Conservation (phyloP, 2,797 vertebrate species). For the Eulemur mongoz region DNA sequence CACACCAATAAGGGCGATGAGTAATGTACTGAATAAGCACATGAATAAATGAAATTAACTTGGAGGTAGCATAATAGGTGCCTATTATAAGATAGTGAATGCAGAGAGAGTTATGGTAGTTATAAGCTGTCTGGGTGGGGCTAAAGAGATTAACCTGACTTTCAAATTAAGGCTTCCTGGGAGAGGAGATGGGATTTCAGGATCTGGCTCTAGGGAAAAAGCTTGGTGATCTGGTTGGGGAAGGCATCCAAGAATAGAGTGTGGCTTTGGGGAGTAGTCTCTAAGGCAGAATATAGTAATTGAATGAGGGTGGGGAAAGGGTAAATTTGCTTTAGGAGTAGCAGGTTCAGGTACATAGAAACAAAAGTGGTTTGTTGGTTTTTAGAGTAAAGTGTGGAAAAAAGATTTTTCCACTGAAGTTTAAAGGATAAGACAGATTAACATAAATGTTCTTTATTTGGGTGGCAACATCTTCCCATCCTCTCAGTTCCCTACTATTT, state of each 20-base stretch:
- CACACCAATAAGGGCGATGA: background rate
- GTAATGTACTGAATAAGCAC: slow-evolving; percentile 33
- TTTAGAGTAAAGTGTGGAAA: slow-evolving; percentile 35
- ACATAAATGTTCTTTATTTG: background rate
- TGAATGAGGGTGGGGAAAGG: slow-evolving; percentile 5
- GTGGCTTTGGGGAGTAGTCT: slow-evolving; percentile 64
- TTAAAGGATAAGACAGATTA: background rate
- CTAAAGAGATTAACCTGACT: slow-evolving; percentile 54
- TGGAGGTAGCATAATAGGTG: slow-evolving; percentile 11
- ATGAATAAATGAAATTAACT: slow-evolving; percentile 52
- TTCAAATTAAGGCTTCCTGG: slow-evolving; percentile 54
- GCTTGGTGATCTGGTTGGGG: slow-evolving; percentile 67
- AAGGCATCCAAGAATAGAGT: slow-evolving; percentile 30
- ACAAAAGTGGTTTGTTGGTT: slow-evolving; percentile 39
- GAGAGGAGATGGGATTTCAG: slow-evolving; percentile 63
- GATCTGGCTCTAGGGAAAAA: slow-evolving; percentile 45
- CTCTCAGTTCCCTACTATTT: background rate
- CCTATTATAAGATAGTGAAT: slow-evolving; percentile 10
- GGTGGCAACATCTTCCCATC: background rate
- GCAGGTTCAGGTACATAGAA: background rate
- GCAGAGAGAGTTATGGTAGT: slow-evolving; percentile 31
- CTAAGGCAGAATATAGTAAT: background rate
- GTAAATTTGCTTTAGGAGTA: slow-evolving; percentile 13
- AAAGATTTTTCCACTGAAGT: background rate
- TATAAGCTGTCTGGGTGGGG: slow-evolving; percentile 37